Conservation (phyloP, 2,888 invertebrate species). For the Lepeophtheirus nordmannii region DNA sequence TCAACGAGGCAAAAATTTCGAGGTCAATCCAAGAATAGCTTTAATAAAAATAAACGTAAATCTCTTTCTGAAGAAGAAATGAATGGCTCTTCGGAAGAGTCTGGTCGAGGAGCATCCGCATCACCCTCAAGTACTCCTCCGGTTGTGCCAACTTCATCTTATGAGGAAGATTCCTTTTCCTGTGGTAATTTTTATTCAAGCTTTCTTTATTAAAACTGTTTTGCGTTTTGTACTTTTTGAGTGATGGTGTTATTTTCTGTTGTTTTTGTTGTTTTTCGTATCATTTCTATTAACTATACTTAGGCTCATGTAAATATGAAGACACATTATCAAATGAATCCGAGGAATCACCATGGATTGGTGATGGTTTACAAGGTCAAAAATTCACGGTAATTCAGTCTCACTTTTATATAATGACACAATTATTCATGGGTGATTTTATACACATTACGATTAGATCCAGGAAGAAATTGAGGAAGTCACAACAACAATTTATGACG, state of each 20-base stretch:
- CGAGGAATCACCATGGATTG: background rate
- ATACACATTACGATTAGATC: conserved; percentile 32
- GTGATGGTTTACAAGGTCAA: background rate
- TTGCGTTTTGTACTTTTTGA: too few species aligned
- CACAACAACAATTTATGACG: conserved; percentile 29
- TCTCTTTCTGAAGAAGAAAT: conserved; percentile 1
- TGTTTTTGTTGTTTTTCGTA: too few species aligned
- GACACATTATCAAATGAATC: background rate
- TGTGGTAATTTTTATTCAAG: background rate
- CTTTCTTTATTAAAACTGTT: too few species aligned
- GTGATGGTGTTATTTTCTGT: too few species aligned
- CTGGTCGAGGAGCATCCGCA: background rate
- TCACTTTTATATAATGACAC: background rate
- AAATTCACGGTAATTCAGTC: background rate
- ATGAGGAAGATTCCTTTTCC: background rate
- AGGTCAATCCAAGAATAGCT: background rate
- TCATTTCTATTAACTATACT: too few species aligned
- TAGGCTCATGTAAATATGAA: background rate
- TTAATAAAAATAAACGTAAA: background rate
- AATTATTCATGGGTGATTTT: background rate
- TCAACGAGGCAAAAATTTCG: conserved; percentile 4
- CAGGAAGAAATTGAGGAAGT: conserved; percentile 35
- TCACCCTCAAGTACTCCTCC: background rate
- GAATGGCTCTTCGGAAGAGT: background rate
- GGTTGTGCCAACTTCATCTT: background rate